phyloP scores from a whole-genome alignment of 1,140 invertebrate genomes.

The Camponotus pennsylvanicus region DNA sequence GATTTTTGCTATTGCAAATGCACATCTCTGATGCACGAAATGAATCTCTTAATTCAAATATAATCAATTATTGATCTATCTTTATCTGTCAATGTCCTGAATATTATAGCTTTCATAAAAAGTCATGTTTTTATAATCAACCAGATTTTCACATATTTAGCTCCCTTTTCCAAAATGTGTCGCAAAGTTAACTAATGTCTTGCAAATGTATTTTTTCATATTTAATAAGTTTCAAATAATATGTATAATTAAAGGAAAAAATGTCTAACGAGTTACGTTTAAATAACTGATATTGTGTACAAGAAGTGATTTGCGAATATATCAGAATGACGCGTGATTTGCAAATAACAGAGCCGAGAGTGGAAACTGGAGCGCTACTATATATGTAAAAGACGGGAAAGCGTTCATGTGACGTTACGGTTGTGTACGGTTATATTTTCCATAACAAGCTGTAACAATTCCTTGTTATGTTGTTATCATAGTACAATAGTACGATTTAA shows the following conservation, averaged over 20 bases:
- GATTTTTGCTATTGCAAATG: background rate
- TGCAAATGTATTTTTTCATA: too few relatives aligned
- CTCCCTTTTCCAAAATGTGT: too few relatives aligned
- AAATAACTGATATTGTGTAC: slow-evolving; percentile 12
- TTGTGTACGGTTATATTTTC: background rate
- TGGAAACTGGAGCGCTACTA: slow-evolving; percentile 18
- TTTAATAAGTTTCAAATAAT: too few relatives aligned
- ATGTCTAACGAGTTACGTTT: background rate
- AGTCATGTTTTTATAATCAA: background rate
- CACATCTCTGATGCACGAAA: background rate
- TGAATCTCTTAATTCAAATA: background rate
- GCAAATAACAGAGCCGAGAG: slow-evolving; percentile 32
- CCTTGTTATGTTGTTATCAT: slow-evolving; percentile 8
- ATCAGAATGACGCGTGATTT: slow-evolving; percentile 1
- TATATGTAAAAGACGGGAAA: background rate
- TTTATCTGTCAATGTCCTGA: background rate
- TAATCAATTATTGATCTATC: background rate
- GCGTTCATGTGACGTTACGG: background rate
- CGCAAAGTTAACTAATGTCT: too few relatives aligned
- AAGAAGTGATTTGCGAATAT: background rate
- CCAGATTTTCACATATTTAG: too few relatives aligned
- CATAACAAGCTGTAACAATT: slow-evolving; percentile 38
- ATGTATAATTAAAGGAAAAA: too few relatives aligned
- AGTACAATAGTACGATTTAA: slow-evolving; percentile 20
- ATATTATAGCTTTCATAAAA: background rate